Base-by-base conservation (phyloP, 2,797 vertebrate species). In the Sciurus carolinensis region DNA sequence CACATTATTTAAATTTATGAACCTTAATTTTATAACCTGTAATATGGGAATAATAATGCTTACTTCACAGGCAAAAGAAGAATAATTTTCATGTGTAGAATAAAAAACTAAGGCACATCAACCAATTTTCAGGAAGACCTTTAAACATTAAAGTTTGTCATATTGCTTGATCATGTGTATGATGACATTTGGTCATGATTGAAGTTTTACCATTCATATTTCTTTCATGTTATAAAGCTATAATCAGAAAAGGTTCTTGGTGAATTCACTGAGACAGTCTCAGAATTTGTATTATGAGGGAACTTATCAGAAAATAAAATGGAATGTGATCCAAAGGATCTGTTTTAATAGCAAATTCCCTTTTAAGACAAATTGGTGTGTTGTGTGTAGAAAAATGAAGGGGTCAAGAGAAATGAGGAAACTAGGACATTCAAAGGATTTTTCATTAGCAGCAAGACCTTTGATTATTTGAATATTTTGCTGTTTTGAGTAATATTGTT, bases 61-160 rank as follows among this genome's bases (percentile, higher is more conserved):
- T 73, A 50, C 39, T 9, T 86, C 44, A 92, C 22, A 83, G 20
- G 18, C 44, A 87, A 94, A 83, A 64, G n/a, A 76, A 72, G 36
- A n/a, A 59, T 67, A 75, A 0, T 95, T 89, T 89, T 30, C 1
- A 22, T 81, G 22, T 42, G 15, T 95, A 39, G 66, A 89, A 76
- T 89, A 50, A 87, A 89, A 81, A 87, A 83, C 10, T 52, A 77
- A 95, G 81, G 73, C 36, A 91, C 52, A 24, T 57, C 85, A 50
- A 81, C 83, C 75, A 33, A 44, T 96, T 88, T 92, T 87, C 76
- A 66, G 80, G 97, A 95, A 85, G 77, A 72, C 13, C 26, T 90
- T 79, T 95, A 72, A 57, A 96, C 83, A 86, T 52, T 14, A 86
- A 89, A 73, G 50, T 39, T 39, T 71, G 33, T 17, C 52, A 6